Conservation (phyloP, 2,888 invertebrate species). For the Caenorhabditis auriculariae region DNA sequence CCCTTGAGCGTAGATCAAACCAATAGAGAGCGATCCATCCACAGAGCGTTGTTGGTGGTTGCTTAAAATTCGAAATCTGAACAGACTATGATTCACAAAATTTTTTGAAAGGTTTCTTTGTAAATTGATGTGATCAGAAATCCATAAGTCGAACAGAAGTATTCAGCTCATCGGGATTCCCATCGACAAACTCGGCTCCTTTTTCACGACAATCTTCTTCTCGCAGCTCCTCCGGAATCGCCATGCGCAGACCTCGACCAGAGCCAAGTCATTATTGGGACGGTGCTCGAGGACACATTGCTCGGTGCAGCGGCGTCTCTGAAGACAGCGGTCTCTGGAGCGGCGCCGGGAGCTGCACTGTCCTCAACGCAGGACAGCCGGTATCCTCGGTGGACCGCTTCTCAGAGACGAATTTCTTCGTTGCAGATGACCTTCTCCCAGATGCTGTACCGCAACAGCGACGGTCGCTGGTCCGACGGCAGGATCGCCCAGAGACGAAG, state of each 20-base stretch:
- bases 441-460: slow-evolving; percentile 48
- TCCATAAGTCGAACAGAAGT: too few relatives aligned
- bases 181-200: slow-evolving; percentile 24
- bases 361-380: slow-evolving; percentile 3
- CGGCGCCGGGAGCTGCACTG: slow-evolving; percentile 3
- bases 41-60: too few relatives aligned
- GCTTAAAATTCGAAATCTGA: too few relatives aligned
- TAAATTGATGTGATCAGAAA: too few relatives aligned
- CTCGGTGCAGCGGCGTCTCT: slow-evolving; percentile 11
- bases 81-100: too few relatives aligned
- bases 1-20: too few relatives aligned
- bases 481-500: slow-evolving; percentile 31
- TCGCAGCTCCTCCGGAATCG: slow-evolving; percentile 24
- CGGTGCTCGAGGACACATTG: slow-evolving; percentile 6
- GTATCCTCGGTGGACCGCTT: not conserved
- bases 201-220: slow-evolving; percentile 43
- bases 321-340: slow-evolving; percentile 16
- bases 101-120: too few relatives aligned
- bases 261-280: not conserved
- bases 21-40: too few relatives aligned
- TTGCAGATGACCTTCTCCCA: slow-evolving; percentile 9
- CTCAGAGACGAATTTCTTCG: not conserved
- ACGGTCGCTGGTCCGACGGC: slow-evolving; percentile 55
- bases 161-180: slow-evolving; percentile 31
- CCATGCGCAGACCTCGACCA: slow-evolving; percentile 5